Percentiles rank a stretch among this genome's conserved stretches.
phyloP scores from a whole-genome alignment of 92 coral and sea anemone species.

The Micromussa lordhowensis region DNA sequence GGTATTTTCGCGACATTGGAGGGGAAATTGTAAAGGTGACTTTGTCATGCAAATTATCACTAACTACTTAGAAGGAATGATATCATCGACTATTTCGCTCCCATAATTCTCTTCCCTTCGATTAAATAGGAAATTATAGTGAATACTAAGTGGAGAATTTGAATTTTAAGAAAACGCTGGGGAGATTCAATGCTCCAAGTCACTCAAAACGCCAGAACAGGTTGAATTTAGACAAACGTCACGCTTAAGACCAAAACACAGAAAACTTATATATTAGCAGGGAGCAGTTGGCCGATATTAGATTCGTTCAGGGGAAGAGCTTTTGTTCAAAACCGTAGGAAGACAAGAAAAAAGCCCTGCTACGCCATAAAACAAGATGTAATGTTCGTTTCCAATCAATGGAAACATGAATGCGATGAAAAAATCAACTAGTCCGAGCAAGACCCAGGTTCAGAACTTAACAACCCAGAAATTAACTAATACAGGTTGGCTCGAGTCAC shows the following conservation, averaged over 20 bases:
- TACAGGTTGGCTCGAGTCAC: too few species aligned
- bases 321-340: not conserved
- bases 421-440: too few species aligned
- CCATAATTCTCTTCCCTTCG: not conserved
- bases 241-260: not conserved
- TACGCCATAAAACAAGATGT: too few species aligned
- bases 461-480: not conserved
- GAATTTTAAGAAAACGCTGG: not conserved
- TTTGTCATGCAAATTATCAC: conserved; percentile 31
- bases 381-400: not conserved
- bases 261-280: not conserved
- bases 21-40: not conserved
- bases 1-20: not conserved
- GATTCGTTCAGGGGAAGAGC: not conserved
- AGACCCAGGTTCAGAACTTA: too few species aligned
- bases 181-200: not conserved
- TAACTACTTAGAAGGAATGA: conserved; percentile 10
- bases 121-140: not conserved
- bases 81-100: conserved; percentile 18
- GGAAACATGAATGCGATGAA: not conserved
- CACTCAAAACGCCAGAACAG: not conserved
- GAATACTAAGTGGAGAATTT: not conserved
- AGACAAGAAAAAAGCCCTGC: not conserved
- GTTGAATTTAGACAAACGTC: not conserved
- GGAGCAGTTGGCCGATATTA: not conserved